Evolutionary conservation across 2,888 invertebrate genomes (phyloP).

Genomic region (Lampropteryx suffumata): DNA sequence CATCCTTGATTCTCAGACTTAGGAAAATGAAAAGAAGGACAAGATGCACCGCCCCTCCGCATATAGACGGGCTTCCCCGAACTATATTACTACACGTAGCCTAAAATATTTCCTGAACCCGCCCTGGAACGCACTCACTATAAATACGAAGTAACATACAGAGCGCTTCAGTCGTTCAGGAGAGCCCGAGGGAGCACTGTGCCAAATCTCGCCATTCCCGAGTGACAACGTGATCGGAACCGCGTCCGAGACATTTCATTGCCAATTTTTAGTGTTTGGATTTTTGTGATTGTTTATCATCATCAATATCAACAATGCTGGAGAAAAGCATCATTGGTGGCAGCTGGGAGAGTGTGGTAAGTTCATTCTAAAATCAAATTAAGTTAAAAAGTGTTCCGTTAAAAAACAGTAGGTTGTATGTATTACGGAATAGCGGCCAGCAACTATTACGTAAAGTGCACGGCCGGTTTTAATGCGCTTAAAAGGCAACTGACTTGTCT

Average conservation of each 20-base stretch:
- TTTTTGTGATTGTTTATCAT: conserved; percentile 39
- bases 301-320: conserved; percentile 57
- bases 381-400: not conserved
- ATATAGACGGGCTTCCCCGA: conserved; percentile 76
- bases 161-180: conserved; percentile 73
- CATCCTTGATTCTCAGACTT: conserved; percentile 37
- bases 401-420: conserved; percentile 34
- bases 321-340: conserved; percentile 73
- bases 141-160: conserved; percentile 72
- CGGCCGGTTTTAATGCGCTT: conserved; percentile 62
- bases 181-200: conserved; percentile 67
- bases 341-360: conserved; percentile 80
- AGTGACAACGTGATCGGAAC: conserved; percentile 65
- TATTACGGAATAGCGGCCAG: conserved; percentile 49
- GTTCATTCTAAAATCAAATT: conserved; percentile 38
- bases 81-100: conserved; percentile 58
- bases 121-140: conserved; percentile 62
- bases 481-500: conserved; percentile 72
- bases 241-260: conserved; percentile 40
- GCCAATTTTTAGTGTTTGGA: conserved; percentile 41
- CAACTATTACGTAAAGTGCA: conserved; percentile 70
- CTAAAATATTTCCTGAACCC: conserved; percentile 72
- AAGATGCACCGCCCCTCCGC: conserved; percentile 40
- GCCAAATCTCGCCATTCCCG: conserved; percentile 62
- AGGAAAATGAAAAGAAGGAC: conserved; percentile 44